Evolutionary conservation across 2,888 invertebrate genomes (phyloP).

Genomic region (Gisinianus flammeolus): DNA sequence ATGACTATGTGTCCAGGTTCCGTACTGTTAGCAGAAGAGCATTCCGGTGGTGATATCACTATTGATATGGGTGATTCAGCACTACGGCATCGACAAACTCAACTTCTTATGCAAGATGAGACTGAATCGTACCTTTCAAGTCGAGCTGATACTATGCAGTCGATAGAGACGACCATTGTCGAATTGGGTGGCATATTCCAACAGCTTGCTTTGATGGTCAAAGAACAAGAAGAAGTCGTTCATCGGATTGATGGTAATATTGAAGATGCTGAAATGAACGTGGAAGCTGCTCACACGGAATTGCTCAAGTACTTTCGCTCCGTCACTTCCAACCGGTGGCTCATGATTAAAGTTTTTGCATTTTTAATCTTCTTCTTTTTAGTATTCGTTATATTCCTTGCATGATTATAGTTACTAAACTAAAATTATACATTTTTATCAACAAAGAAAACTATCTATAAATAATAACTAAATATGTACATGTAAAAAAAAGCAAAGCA

Average conservation of each 20-base stretch:
- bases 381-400: constrained; percentile 93
- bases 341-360: constrained; percentile 99
- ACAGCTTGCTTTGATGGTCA: constrained; percentile 95
- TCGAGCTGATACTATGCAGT: constrained; percentile 94
- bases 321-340: constrained; percentile 95
- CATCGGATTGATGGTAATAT: constrained; percentile 97
- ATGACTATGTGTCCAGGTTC: too few relatives aligned
- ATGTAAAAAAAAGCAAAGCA: too few relatives aligned
- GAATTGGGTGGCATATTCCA: constrained; percentile 98
- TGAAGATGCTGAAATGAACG: constrained; percentile 92
- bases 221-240: constrained; percentile 98
- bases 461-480: too few relatives aligned
- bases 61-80: constrained; percentile 79
- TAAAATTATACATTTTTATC: too few relatives aligned
- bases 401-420: too few relatives aligned
- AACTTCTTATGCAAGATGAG: constrained; percentile 80
- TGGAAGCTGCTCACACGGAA: constrained; percentile 96
- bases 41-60: constrained; percentile 69
- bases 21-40: constrained; percentile 61
- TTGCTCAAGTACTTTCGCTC: constrained; percentile 97
- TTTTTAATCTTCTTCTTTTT: constrained; percentile 98
- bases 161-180: constrained; percentile 97
- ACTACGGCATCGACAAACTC: constrained; percentile 66
- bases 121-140: constrained; percentile 61
- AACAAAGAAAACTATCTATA: too few relatives aligned